These are phyloP conservation scores for Lymantria dispar DNA, from an alignment of 2,888 invertebrate species.

Conservation along the genomic window DNA sequence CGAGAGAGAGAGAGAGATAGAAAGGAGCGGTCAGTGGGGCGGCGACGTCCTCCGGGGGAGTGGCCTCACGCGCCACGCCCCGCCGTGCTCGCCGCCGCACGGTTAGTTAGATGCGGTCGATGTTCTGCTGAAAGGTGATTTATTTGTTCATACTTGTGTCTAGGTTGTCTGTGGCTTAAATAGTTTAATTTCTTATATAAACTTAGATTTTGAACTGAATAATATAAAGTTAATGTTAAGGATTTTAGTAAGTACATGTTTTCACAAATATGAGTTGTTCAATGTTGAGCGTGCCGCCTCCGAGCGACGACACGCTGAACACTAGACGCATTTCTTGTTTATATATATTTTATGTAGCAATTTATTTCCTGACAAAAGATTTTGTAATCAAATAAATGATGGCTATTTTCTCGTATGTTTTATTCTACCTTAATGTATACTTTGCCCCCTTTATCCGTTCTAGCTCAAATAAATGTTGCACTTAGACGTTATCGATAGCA, in stretches of 20 bases:
- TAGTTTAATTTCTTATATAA: constrained; percentile 41
- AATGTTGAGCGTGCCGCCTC: constrained; percentile 12
- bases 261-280: constrained; percentile 41
- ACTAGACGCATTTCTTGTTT: constrained; percentile 65
- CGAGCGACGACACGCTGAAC: constrained; percentile 11
- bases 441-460: too few relatives aligned
- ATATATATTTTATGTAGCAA: constrained; percentile 76
- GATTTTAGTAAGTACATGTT: constrained; percentile 45
- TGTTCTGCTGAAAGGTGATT: constrained; percentile 10
- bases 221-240: constrained; percentile 49
- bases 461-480: too few relatives aligned
- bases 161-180: constrained; percentile 40
- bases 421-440: too few relatives aligned
- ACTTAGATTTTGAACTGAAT: constrained; percentile 51
- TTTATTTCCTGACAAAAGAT: constrained; percentile 76
- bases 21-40: too few relatives aligned
- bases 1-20: too few relatives aligned
- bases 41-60: too few relatives aligned
- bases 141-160: constrained; percentile 27
- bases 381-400: constrained; percentile 80
- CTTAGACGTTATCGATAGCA: too few relatives aligned
- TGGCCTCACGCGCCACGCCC: too few relatives aligned
- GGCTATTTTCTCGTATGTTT: constrained; percentile 63
- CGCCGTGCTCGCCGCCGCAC: neutral
- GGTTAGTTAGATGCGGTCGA: neutral